phyloP scores from a whole-genome alignment of 1,140 invertebrate genomes.

The Drosophila athabasca region DNA sequence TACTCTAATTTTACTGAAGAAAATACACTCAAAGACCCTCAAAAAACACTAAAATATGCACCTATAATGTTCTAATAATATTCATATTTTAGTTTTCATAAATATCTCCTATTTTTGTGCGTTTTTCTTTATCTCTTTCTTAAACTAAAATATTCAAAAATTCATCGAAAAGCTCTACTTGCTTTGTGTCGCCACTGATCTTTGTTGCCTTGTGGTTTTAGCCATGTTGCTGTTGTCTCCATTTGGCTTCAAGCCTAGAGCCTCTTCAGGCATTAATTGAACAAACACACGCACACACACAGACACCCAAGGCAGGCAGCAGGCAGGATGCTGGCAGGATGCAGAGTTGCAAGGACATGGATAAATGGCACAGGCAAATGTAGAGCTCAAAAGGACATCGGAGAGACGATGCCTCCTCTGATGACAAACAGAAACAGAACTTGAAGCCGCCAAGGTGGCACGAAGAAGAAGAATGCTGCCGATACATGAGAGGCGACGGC shows the following conservation, averaged over 20 bases:
- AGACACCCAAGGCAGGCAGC: conserved; percentile 7
- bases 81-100: no score
- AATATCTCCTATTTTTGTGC: no score
- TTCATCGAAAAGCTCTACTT: no score
- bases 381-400: conserved; percentile 30
- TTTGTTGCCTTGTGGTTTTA: no score
- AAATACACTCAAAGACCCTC: no score
- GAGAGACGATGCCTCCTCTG: conserved; percentile 1
- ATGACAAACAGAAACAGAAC: conserved; percentile 23
- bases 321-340: background rate
- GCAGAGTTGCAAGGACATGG: conserved; percentile 47
- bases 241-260: conserved; percentile 13
- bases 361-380: conserved; percentile 22
- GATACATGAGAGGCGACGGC: conserved; percentile 30
- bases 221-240: background rate
- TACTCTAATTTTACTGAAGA: no score
- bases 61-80: no score
- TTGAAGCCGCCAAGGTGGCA: conserved; percentile 41
- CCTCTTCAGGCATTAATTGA: conserved; percentile 21
- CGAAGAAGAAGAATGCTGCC: conserved; percentile 21
- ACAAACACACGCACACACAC: conserved; percentile 8
- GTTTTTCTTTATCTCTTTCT: no score
- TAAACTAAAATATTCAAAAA: no score
- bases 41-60: no score
- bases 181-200: no score